These are phyloP conservation scores for Glyphotaelius pellucidus DNA, from an alignment of 2,888 invertebrate genomes.

Conservation along the genomic window DNA sequence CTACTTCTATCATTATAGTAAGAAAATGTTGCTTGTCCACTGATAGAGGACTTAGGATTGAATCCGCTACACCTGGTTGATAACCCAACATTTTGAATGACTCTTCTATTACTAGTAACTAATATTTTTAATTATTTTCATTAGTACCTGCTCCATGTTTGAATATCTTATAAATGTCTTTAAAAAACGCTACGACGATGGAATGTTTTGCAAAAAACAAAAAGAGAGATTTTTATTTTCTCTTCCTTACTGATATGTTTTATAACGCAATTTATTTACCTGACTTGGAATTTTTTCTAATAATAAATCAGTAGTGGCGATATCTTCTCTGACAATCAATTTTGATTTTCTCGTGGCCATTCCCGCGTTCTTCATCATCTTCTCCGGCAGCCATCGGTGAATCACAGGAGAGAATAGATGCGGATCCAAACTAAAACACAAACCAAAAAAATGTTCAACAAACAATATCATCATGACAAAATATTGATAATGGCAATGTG, in stretches of 20 bases:
- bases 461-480: constrained; percentile 69
- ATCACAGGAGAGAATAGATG: constrained; percentile 80
- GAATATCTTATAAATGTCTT: background rate
- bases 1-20: too few relatives aligned
- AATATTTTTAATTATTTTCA: background rate
- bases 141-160: background rate
- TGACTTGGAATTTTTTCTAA: constrained; percentile 12
- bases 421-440: constrained; percentile 75
- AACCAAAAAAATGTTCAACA: background rate
- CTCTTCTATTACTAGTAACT: background rate
- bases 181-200: background rate
- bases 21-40: too few relatives aligned
- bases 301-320: constrained; percentile 16
- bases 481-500: too few relatives aligned
- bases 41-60: background rate
- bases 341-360: constrained; percentile 5
- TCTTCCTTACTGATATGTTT: background rate
- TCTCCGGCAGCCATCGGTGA: constrained; percentile 70
- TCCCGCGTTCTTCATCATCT: constrained; percentile 61
- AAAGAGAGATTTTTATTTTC: background rate
- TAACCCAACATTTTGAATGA: background rate
- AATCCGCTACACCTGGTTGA: background rate
- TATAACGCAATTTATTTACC: constrained; percentile 2
- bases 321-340: background rate
- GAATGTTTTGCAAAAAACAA: background rate